A percentile compares a stretch with the other conserved stretches of the same genome.
These are phyloP conservation scores for Bubo bubo DNA, from an alignment of 2,113 vertebrate species.

Conservation along the genomic window DNA sequence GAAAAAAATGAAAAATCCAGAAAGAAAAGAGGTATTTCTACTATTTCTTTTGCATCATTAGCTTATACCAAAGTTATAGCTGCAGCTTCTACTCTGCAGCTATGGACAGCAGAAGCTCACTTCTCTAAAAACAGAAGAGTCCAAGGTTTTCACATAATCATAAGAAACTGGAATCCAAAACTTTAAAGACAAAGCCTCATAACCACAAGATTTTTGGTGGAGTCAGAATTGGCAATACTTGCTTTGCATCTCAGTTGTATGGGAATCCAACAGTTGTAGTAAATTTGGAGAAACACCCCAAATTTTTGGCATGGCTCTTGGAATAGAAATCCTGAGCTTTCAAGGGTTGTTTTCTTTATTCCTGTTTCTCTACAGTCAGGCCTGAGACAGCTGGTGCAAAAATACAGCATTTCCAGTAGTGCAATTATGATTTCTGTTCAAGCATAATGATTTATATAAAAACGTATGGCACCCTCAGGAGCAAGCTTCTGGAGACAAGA, in stretches of 20 bases:
- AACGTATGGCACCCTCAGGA: not conserved
- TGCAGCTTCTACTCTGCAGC: not conserved
- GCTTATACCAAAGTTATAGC: not conserved
- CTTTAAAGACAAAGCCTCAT: not conserved
- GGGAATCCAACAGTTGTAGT: not conserved
- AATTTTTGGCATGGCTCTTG: not conserved
- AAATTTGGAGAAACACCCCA: not conserved
- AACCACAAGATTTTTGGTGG: not conserved
- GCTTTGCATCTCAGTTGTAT: not conserved
- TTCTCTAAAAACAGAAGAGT: not conserved
- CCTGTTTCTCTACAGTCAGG: not conserved
- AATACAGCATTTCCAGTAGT: not conserved
- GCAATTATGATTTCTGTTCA: not conserved
- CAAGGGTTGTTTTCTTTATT: not conserved
- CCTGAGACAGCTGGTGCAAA: not conserved
- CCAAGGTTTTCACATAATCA: not conserved
- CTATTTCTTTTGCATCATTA: not conserved
- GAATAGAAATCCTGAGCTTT: not conserved
- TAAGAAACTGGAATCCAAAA: not conserved
- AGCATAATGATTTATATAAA: not conserved
- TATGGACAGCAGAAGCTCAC: not conserved
- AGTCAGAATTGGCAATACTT: not conserved
- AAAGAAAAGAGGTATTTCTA: not conserved
- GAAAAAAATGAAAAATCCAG: not conserved
- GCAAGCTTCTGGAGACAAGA: not conserved